Evolutionary conservation across 2,888 invertebrate genomes (phyloP).

Genomic region (Calephelis perditalis): DNA sequence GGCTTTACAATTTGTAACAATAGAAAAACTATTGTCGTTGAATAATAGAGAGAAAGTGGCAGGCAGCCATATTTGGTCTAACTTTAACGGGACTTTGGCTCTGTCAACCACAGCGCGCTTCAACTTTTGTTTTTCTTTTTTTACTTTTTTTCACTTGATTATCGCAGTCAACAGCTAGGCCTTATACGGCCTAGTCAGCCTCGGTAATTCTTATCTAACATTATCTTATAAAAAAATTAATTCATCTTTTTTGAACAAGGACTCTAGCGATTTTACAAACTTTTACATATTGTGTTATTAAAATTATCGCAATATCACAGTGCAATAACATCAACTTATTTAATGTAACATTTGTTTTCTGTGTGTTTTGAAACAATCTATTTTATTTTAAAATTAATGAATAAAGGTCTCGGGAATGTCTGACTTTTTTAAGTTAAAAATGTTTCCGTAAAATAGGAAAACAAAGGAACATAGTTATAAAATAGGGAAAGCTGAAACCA

Average conservation of each 20-base stretch:
- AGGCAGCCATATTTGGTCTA: constrained; percentile 14
- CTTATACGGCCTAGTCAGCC: too few species aligned
- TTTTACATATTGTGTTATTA: background rate
- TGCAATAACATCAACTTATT: background rate
- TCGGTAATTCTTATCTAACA: too few species aligned
- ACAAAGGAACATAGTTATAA: too few species aligned
- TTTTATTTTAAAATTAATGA: too few species aligned
- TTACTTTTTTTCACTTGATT: background rate
- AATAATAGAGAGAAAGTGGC: constrained; percentile 35
- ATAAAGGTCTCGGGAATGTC: too few species aligned
- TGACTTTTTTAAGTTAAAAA: too few species aligned
- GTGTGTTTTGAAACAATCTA: too few species aligned
- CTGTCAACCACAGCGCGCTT: constrained; percentile 11
- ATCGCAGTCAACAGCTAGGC: too few species aligned
- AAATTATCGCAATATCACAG: background rate
- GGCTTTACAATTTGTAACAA: constrained; percentile 38
- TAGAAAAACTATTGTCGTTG: constrained; percentile 31
- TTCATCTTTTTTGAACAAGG: too few species aligned
- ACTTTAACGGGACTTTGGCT: constrained; percentile 1
- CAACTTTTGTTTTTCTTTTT: background rate
- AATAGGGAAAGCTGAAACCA: too few species aligned
- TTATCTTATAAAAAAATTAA: too few species aligned
- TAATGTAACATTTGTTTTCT: background rate
- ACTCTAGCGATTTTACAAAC: background rate
- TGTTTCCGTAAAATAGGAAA: too few species aligned